Percentiles rank a stretch among this genome's conserved stretches.
phyloP scores from a whole-genome alignment of 2,797 vertebrate genomes.

The Tragopan temminckii region DNA sequence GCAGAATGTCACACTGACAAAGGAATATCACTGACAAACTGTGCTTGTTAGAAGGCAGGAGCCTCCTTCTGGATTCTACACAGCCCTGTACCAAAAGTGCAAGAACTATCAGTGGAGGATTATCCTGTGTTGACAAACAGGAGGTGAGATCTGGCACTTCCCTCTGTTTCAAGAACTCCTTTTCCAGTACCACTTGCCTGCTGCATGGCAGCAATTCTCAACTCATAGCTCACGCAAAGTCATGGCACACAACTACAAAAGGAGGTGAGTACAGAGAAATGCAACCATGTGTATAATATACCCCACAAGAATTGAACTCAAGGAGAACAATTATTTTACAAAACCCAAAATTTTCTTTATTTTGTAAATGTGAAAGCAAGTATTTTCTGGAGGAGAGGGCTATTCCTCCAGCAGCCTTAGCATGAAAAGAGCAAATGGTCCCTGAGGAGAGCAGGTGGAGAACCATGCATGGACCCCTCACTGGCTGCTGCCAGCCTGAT shows the following conservation, averaged over 20 bases:
- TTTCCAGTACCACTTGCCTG: neutral
- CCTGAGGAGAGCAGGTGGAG: neutral
- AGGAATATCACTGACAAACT: neutral
- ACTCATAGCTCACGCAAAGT: neutral
- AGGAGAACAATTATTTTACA: neutral
- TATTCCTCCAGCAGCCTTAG: neutral
- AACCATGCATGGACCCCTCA: rapidly evolving
- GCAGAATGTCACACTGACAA: rapidly evolving
- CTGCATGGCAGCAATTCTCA: neutral
- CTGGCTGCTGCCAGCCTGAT: neutral
- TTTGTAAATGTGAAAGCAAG: neutral
- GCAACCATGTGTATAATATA: neutral
- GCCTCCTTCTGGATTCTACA: neutral
- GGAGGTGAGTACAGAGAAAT: neutral
- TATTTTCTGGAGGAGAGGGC: neutral
- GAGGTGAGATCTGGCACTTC: conserved; percentile 24
- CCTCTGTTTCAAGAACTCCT: conserved; percentile 3
- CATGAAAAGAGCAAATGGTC: rapidly evolving
- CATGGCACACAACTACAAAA: neutral
- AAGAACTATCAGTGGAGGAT: neutral
- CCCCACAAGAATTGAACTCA: neutral
- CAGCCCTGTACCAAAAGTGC: neutral
- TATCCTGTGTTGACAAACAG: conserved; percentile 14
- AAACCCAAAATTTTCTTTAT: neutral
- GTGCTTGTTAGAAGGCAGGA: neutral